Conservation (phyloP, 2,113 vertebrate species). For the Cheilinus undulatus region DNA sequence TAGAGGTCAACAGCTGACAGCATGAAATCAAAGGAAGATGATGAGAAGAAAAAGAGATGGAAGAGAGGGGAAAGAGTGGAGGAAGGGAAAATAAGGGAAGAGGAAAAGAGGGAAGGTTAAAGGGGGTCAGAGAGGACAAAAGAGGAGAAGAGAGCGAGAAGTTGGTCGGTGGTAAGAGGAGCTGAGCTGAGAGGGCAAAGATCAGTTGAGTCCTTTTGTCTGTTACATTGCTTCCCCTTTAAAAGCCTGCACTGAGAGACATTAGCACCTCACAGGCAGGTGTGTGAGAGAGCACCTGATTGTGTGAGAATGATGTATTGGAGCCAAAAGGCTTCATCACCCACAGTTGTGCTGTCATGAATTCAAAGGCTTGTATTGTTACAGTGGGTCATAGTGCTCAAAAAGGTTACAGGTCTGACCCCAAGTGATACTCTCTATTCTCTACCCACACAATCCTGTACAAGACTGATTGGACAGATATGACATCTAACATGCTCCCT, state of each 20-base stretch:
- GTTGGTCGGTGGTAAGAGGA: conserved; percentile 18
- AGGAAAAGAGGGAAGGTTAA: conserved; percentile 51
- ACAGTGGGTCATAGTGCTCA: conserved; percentile 55
- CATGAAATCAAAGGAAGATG: conserved; percentile 26
- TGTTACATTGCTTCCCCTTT: conserved; percentile 51
- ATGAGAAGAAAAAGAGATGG: not conserved
- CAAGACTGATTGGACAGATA: conserved; percentile 57
- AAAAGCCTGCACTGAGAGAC: conserved; percentile 72
- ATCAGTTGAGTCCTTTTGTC: conserved; percentile 65
- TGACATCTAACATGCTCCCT: conserved; percentile 41
- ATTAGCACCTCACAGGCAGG: conserved; percentile 65
- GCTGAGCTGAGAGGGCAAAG: conserved; percentile 62
- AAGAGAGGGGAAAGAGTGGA: conserved; percentile 23
- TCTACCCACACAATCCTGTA: conserved; percentile 50
- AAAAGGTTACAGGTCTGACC: conserved; percentile 70
- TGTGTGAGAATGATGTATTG: conserved; percentile 68
- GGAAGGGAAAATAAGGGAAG: conserved; percentile 48
- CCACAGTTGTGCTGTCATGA: conserved; percentile 70
- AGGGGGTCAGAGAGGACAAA: conserved; percentile 44
- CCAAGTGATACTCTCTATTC: conserved; percentile 58
- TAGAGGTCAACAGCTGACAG: conserved; percentile 63
- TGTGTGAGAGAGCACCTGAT: conserved; percentile 52
- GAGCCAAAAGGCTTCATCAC: conserved; percentile 75
- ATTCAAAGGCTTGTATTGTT: conserved; percentile 76
- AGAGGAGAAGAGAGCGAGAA: conserved; percentile 37